These are phyloP conservation scores for Drosophila trapezifrons DNA, from an alignment of 1,140 invertebrate species.

Conservation along the genomic window DNA sequence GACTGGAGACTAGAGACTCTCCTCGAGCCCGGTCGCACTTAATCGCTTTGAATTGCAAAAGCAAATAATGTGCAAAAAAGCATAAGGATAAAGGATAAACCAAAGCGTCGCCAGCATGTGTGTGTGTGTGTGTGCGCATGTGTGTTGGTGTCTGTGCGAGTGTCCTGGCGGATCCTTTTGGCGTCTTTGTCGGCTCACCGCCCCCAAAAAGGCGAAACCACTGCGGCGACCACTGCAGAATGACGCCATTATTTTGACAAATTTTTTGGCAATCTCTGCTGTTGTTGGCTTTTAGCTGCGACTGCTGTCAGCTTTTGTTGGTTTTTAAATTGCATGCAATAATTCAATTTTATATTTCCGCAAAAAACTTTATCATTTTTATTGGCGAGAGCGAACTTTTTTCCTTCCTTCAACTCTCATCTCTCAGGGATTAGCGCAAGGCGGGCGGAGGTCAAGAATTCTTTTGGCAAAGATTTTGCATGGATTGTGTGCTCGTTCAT, in stretches of 20 bases:
- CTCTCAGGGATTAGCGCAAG: constrained; percentile 27
- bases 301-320: constrained; percentile 80
- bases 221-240: constrained; percentile 75
- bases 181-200: constrained; percentile 65
- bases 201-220: constrained; percentile 26
- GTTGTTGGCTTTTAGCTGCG: constrained; percentile 73
- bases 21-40: constrained; percentile 55
- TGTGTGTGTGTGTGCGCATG: constrained; percentile 37
- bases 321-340: constrained; percentile 82
- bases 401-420: not conserved
- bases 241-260: constrained; percentile 84
- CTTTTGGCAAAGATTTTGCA: constrained; percentile 50
- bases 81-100: constrained; percentile 82
- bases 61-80: constrained; percentile 82
- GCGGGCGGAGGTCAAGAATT: constrained; percentile 31
- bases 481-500: constrained; percentile 4
- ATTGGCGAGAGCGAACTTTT: constrained; percentile 60
- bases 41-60: constrained; percentile 83
- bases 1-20: constrained; percentile 27
- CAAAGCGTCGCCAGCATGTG: constrained; percentile 71
- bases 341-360: constrained; percentile 84
- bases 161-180: constrained; percentile 70
- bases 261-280: constrained; percentile 79
- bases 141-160: constrained; percentile 44
- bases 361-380: constrained; percentile 79